Evolutionary conservation across 2,888 invertebrate genomes (phyloP).

Genomic region (Phengaris alcon): DNA sequence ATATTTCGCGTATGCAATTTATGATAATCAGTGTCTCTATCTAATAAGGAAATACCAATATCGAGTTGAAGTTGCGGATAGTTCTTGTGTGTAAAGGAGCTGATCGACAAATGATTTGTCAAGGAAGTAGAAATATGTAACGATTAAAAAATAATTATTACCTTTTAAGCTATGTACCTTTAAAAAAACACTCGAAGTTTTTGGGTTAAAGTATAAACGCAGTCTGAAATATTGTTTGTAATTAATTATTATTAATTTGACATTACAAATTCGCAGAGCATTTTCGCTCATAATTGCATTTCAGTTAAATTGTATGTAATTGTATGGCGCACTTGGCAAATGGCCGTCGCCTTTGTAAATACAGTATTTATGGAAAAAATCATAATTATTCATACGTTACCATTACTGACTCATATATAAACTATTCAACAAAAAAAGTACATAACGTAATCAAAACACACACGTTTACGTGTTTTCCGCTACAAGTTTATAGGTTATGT

Average conservation of each 20-base stretch:
- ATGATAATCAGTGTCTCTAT: slow-evolving; percentile 17
- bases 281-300: background rate
- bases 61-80: slow-evolving; percentile 11
- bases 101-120: background rate
- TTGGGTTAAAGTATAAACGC: too few species aligned
- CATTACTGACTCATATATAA: background rate
- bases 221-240: background rate
- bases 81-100: background rate
- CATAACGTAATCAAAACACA: background rate
- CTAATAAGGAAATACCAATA: slow-evolving; percentile 29
- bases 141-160: too few species aligned
- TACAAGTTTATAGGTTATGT: slow-evolving; percentile 8
- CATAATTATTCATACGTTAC: background rate
- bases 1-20: slow-evolving; percentile 29
- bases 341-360: background rate
- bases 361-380: slow-evolving; percentile 8
- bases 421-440: slow-evolving; percentile 6
- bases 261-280: background rate
- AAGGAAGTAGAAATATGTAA: background rate
- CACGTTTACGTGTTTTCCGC: background rate
- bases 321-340: slow-evolving; percentile 26
- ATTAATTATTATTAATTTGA: slow-evolving; percentile 1
- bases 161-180: too few species aligned
- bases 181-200: too few species aligned
- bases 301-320: background rate